Conservation (phyloP, 2,113 vertebrate species). For the Onychostruthus taczanowskii region DNA sequence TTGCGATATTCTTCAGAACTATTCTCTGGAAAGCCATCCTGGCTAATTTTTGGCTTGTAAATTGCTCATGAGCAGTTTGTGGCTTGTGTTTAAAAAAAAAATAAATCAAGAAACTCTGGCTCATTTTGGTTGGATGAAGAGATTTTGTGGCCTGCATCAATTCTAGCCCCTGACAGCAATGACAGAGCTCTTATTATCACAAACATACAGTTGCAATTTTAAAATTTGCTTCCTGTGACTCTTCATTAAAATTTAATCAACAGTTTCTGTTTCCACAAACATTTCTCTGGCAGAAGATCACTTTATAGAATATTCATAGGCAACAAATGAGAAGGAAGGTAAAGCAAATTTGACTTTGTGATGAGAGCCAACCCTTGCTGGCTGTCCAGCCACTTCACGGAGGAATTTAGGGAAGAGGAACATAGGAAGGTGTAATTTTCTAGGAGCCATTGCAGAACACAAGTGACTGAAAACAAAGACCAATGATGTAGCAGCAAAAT, state of each 20-base stretch:
- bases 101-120: constrained; percentile 15
- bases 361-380: background rate
- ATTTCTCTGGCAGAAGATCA: background rate
- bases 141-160: constrained; percentile 62
- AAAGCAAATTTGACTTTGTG: background rate
- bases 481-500: background rate
- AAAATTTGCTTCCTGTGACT: constrained; percentile 59
- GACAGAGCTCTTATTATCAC: constrained; percentile 58
- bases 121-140: constrained; percentile 51
- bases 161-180: constrained; percentile 59
- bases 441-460: background rate
- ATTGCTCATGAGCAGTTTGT: constrained; percentile 54
- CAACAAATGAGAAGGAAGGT: background rate
- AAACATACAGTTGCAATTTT: constrained; percentile 48
- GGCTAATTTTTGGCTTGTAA: constrained; percentile 66
- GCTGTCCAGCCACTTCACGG: background rate
- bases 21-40: constrained; percentile 62
- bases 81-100: constrained; percentile 14
- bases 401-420: background rate
- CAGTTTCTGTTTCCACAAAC: constrained; percentile 44
- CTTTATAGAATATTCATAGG: background rate
- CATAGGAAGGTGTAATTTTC: background rate
- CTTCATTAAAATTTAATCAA: constrained; percentile 34
- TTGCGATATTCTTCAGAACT: constrained; percentile 54
- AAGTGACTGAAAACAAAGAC: background rate